These are phyloP conservation scores for Platynereis dumerilii DNA, from an alignment of 2,888 invertebrate species.

Conservation along the genomic window DNA sequence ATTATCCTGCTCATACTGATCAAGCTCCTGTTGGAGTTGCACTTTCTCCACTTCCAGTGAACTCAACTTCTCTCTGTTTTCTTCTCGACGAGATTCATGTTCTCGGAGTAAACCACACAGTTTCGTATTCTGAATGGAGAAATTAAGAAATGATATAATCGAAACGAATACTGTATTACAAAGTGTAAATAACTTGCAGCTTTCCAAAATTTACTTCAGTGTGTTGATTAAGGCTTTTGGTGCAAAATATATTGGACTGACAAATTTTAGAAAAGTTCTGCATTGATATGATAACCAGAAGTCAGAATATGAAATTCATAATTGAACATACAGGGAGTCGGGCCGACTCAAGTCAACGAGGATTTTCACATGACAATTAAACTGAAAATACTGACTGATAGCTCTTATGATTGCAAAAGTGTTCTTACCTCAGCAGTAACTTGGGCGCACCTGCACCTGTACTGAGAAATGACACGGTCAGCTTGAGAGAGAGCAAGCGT, in stretches of 20 bases:
- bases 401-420: too few relatives aligned
- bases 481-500: constrained; percentile 60
- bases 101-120: constrained; percentile 48
- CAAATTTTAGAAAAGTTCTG: too few relatives aligned
- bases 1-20: constrained; percentile 47
- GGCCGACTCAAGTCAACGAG: too few relatives aligned
- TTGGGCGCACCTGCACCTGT: constrained; percentile 52
- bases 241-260: too few relatives aligned
- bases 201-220: too few relatives aligned
- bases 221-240: too few relatives aligned
- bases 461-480: constrained; percentile 59
- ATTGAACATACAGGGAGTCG: too few relatives aligned
- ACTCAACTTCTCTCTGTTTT: constrained; percentile 46
- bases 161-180: background rate
- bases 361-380: too few relatives aligned
- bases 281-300: too few relatives aligned
- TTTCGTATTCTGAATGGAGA: constrained; percentile 28
- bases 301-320: too few relatives aligned
- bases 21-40: constrained; percentile 45
- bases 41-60: constrained; percentile 45
- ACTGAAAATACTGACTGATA: too few relatives aligned
- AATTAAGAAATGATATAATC: background rate
- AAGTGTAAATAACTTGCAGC: background rate
- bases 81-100: constrained; percentile 51
- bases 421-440: constrained; percentile 55